Evolutionary conservation across 2,113 vertebrate species (phyloP), one percentile per base, ranked within the genome.

Genomic region (Passerina amoena): DNA sequence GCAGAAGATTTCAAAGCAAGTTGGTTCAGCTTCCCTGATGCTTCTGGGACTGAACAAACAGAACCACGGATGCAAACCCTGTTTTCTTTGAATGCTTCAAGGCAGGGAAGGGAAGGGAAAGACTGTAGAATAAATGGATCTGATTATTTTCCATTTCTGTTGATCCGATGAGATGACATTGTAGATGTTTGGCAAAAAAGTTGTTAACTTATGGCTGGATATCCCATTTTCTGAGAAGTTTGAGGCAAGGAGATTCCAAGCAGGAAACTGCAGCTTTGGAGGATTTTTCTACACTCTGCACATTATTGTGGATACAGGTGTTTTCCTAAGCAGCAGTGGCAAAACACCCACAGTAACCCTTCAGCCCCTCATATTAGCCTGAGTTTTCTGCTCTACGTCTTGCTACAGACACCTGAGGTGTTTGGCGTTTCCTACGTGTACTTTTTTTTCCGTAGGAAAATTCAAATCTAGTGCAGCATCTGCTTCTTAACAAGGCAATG

Each of bases 401-500:
- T 61, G 35, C 61, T 40, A 3, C 31, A 51, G 61, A 47, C 23
- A 31, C 35, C 45, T 17, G 75, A 69, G 66, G 50, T 70, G 42
- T 59, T 66, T 78, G 83, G 30, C 7, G 2, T 90, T 90, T 95
- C 60, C 42, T 48, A 54, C 6, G 8, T 63, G 27, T 21, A 16
- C 35, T 78, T 68, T 80, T n/a, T 60, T 57, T 66, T 56, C 15
- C 15, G 9, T 8, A 80, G 63, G 66, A 95, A 94, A 90, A 86
- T 87, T 79, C 11, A 82, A 31, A 11, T 60, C 44, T 40, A 47
- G 48, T 60, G 44, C 48, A 91, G 61, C 80, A 92, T 91, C 69
- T 90, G 78, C 70, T 94, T 93, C 71, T 77, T 87, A 85, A 61
- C 87, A 87, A 80, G 71, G 54, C 54, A 25, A 42, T 12, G 57